Base-by-base conservation (phyloP, 2,113 vertebrate species). In the Aegithalos caudatus region DNA sequence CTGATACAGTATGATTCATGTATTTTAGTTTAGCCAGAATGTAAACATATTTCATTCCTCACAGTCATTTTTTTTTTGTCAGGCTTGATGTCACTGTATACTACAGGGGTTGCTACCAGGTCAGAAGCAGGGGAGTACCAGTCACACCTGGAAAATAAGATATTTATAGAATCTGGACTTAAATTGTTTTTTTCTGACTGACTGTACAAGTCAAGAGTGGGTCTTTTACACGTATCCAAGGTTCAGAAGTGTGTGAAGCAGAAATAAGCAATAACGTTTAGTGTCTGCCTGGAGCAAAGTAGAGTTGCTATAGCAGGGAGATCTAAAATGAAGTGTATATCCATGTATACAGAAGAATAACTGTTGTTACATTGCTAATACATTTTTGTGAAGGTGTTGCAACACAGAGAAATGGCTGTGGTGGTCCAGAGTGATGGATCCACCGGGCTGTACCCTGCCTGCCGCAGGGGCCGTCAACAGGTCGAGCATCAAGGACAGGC, bases 361-460 rank as follows among this genome's bases (percentile, higher is more conserved):
- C 38, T 50, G 12, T 58, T 92, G 22, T 9, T 80, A 6, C 22
- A 7, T 25, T 22, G 35, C 48, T 51, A 25, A 9, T 69, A 23
- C 15, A 57, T 13, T 53, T 88, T 72, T 77, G 7, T 64, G 67
- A 69, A 81, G 58, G 9, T 5, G 2, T 45, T 40, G 23, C 47
- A 50, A 25, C 54, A 23, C n/a, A 54, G 33, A 48, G 37, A 35
- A 74, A 25, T 85, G 29, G 7, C 60, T 64, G 35, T 86, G 71
- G 27, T 13, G 13, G 12, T 87, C 47, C 29, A 50, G 23, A 4
- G 7, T 1, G 4, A 12, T 5, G 11, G 20, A 58, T 42, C 56
- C 61, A 10, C 47, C 0, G 0, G 11, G 25, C 21, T 0, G 0
- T 58, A 7, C 21, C 20, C 51, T 70, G 31, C 37, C 54, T 50